Conservation (phyloP, 2,113 vertebrate species). For the Acanthisitta chloris region DNA sequence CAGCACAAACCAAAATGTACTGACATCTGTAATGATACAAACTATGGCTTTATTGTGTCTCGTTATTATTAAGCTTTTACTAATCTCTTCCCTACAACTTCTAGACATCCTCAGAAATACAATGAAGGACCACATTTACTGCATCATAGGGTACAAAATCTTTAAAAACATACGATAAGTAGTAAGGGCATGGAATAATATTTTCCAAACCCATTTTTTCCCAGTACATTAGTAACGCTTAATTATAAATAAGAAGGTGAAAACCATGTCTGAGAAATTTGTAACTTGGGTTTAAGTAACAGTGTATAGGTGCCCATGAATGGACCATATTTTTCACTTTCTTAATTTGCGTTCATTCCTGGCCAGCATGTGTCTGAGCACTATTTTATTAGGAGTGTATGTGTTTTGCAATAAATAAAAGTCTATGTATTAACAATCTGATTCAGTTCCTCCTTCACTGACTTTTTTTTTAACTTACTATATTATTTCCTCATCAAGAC, state of each 20-base stretch:
- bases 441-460: neutral
- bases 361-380: neutral
- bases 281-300: conserved; percentile 32
- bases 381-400: conserved; percentile 13
- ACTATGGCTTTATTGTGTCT: neutral
- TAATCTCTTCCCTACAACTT: neutral
- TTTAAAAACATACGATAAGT: conserved; percentile 42
- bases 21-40: neutral
- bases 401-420: conserved; percentile 42
- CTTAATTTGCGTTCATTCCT: conserved; percentile 41
- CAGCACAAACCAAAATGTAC: neutral
- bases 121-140: conserved; percentile 33
- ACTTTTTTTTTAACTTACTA: neutral
- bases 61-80: neutral
- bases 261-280: neutral
- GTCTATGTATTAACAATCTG: conserved; percentile 29
- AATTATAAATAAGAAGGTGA: conserved; percentile 25
- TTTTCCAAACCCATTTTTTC: conserved; percentile 21
- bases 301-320: neutral
- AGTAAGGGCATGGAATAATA: neutral
- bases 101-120: conserved; percentile 25
- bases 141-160: neutral
- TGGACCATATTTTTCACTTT: neutral
- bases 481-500: neutral
- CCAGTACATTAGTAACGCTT: neutral